These are phyloP conservation scores for Sminthurinus aureus DNA, from an alignment of 2,888 invertebrate species.

Conservation along the genomic window DNA sequence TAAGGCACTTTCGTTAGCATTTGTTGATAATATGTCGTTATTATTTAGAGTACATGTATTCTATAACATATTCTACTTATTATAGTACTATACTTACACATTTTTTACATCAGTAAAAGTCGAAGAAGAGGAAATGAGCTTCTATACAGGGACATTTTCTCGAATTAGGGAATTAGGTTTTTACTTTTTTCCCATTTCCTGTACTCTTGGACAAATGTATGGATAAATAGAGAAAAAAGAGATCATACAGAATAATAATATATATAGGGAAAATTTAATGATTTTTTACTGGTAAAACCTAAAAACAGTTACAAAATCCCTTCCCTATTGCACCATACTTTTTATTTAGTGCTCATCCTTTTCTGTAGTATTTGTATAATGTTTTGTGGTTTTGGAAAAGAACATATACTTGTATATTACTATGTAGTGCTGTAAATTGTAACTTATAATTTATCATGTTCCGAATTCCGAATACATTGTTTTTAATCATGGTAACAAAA, in stretches of 20 bases:
- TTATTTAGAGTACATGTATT: too few relatives aligned
- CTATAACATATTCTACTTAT: not conserved
- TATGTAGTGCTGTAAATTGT: too few relatives aligned
- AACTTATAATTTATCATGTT: too few relatives aligned
- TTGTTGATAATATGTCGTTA: not conserved
- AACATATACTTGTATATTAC: too few relatives aligned
- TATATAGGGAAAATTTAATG: not conserved
- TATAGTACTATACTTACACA: not conserved
- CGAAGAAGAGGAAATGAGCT: too few relatives aligned
- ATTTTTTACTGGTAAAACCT: not conserved
- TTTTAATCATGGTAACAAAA: too few relatives aligned
- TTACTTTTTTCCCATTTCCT: not conserved
- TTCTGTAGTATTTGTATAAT: not conserved
- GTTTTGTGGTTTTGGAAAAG: not conserved
- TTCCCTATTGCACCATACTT: not conserved
- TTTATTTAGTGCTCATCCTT: not conserved
- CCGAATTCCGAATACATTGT: too few relatives aligned
- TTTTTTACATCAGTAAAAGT: not conserved
- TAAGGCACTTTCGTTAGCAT: constrained; percentile 18
- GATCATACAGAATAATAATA: not conserved
- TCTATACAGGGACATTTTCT: too few relatives aligned
- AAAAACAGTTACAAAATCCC: not conserved
- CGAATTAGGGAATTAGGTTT: not conserved
- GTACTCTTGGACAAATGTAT: not conserved
- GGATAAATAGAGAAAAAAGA: not conserved